Percentiles rank a stretch among this genome's conserved stretches.
Evolutionary conservation across 2,888 invertebrate species (phyloP).

Genomic region (Lasioglossum morio): DNA sequence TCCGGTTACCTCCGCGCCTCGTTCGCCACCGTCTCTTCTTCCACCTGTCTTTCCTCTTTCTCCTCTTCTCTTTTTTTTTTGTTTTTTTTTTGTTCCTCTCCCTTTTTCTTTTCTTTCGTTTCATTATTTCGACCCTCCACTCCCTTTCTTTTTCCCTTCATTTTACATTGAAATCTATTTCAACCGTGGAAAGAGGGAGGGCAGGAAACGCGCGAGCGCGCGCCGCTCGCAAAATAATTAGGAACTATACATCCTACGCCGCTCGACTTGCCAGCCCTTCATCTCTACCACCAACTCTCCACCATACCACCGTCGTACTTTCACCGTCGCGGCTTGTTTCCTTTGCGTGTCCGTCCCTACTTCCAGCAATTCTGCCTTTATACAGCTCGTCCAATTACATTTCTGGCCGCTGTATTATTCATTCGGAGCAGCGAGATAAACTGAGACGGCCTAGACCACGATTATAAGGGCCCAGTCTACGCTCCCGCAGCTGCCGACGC

Average conservation of each 20-base stretch:
- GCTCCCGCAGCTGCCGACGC: neutral
- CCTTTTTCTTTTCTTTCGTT: neutral
- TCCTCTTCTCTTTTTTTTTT: neutral
- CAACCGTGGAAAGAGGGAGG: neutral
- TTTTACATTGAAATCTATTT: constrained; percentile 35
- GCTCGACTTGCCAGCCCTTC: constrained; percentile 28
- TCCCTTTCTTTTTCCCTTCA: neutral
- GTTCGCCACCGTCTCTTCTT: constrained; percentile 23
- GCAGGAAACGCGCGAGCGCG: neutral
- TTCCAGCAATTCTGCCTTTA: constrained; percentile 43
- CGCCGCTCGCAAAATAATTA: constrained; percentile 53
- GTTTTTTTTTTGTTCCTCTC: neutral
- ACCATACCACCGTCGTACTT: constrained; percentile 25
- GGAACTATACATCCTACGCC: constrained; percentile 45
- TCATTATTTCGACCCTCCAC: neutral
- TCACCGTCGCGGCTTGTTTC: constrained; percentile 44
- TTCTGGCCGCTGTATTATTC: constrained; percentile 57
- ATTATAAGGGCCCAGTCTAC: constrained; percentile 45
- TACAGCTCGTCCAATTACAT: constrained; percentile 55
- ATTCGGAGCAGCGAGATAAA: constrained; percentile 51
- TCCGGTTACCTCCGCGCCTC: constrained; percentile 41
- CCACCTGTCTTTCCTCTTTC: neutral
- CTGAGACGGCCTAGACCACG: constrained; percentile 42
- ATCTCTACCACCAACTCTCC: constrained; percentile 15
- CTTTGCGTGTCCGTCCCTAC: constrained; percentile 53